phyloP scores from a whole-genome alignment of 2,888 invertebrate species.

The Lycocerus yunnanus region DNA sequence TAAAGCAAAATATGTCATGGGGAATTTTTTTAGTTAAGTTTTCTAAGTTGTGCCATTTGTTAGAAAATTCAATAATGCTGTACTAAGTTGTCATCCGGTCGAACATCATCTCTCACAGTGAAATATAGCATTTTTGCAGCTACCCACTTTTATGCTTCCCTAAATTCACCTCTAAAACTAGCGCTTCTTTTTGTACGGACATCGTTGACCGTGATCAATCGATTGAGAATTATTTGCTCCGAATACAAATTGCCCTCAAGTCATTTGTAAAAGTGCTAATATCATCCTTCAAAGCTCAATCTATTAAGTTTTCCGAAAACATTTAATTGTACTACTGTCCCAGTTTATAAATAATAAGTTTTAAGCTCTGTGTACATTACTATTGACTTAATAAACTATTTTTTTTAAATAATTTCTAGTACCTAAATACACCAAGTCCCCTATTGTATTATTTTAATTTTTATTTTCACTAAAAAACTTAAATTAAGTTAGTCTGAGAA shows the following conservation, averaged over 20 bases:
- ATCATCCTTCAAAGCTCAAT: constrained; percentile 44
- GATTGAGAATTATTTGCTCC: constrained; percentile 39
- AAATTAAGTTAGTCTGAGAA: too few relatives aligned
- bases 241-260: constrained; percentile 47
- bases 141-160: constrained; percentile 28
- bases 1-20: constrained; percentile 53
- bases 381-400: background rate
- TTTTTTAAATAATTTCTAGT: too few relatives aligned
- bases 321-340: constrained; percentile 38
- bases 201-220: constrained; percentile 47
- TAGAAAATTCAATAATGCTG: constrained; percentile 57
- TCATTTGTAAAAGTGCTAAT: constrained; percentile 48
- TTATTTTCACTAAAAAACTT: too few relatives aligned
- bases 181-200: constrained; percentile 31
- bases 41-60: constrained; percentile 55
- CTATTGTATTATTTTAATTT: too few relatives aligned
- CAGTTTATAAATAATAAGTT: background rate
- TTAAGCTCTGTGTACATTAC: background rate
- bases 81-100: constrained; percentile 54
- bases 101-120: constrained; percentile 55
- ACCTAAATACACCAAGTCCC: too few relatives aligned
- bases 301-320: constrained; percentile 42
- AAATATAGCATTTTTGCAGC: constrained; percentile 49
- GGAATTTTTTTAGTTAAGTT: constrained; percentile 52
- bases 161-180: constrained; percentile 28